Conservation (phyloP, 2,797 vertebrate genomes). For the Microchirus variegatus region DNA sequence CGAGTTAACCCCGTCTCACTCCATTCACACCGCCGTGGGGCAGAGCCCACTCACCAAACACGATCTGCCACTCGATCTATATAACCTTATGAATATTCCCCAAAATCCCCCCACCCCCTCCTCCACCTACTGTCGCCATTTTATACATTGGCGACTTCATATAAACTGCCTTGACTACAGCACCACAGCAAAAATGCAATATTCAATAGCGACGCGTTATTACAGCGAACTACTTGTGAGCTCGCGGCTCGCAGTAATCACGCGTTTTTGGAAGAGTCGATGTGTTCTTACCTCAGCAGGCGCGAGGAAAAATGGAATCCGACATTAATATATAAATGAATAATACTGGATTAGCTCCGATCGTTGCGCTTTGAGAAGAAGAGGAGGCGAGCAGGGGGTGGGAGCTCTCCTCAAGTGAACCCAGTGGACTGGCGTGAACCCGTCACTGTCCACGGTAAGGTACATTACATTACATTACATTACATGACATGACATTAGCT, state of each 20-base stretch:
- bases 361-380: constrained; percentile 78
- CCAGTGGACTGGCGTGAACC: constrained; percentile 84
- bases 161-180: constrained; percentile 78
- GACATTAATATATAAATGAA: constrained; percentile 82
- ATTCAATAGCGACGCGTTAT: constrained; percentile 71
- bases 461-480: constrained; percentile 80
- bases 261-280: constrained; percentile 41
- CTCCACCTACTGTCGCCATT: constrained; percentile 87
- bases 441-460: constrained; percentile 80
- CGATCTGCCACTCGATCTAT: constrained; percentile 60
- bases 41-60: constrained; percentile 57
- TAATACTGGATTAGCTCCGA: constrained; percentile 82
- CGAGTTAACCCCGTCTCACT: constrained; percentile 80
- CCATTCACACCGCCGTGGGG: constrained; percentile 67
- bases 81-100: constrained; percentile 75
- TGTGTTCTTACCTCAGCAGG: constrained; percentile 79
- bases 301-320: constrained; percentile 74
- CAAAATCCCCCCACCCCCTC: constrained; percentile 42
- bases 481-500: constrained; percentile 77
- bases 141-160: constrained; percentile 87
- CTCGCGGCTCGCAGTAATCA: constrained; percentile 41
- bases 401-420: constrained; percentile 85
- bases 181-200: constrained; percentile 71
- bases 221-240: constrained; percentile 74
- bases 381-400: constrained; percentile 77